Evolutionary conservation across 2,113 vertebrate species (phyloP).

Genomic region (Calyptommatus sinebrachiatus): DNA sequence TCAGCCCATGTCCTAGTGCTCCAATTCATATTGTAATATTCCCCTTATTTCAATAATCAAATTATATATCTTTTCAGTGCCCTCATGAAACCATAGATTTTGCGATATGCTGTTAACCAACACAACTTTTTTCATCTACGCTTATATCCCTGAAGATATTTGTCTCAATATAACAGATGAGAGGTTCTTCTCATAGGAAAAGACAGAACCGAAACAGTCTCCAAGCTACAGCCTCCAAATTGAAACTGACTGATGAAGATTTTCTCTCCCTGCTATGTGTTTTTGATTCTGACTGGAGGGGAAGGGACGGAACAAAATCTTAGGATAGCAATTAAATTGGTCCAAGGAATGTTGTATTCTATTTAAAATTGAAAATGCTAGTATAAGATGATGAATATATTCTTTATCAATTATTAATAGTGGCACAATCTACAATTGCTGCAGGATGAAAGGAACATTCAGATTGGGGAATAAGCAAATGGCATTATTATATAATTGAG

Average conservation of each 20-base stretch:
- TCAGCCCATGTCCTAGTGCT: neutral
- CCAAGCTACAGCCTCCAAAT: constrained; percentile 50
- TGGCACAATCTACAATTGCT: too few species aligned
- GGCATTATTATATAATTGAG: too few species aligned
- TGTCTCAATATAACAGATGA: constrained; percentile 37
- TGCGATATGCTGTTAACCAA: constrained; percentile 5
- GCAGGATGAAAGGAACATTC: too few species aligned
- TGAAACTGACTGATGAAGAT: constrained; percentile 40
- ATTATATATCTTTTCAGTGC: neutral
- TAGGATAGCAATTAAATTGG: too few species aligned
- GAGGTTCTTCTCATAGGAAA: constrained; percentile 36
- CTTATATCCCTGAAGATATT: constrained; percentile 8
- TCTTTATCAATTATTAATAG: too few species aligned
- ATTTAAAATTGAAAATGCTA: too few species aligned
- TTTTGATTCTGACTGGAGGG: constrained; percentile 19
- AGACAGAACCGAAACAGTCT: constrained; percentile 34
- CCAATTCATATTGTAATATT: constrained; percentile 24
- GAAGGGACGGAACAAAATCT: constrained; percentile 17
- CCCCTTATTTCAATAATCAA: constrained; percentile 24
- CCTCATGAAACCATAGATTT: constrained; percentile 28
- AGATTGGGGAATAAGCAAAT: too few species aligned
- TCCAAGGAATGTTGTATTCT: too few species aligned
- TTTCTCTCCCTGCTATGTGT: fast-evolving
- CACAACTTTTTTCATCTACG: constrained; percentile 23
- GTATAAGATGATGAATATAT: too few species aligned